Percentiles rank a stretch among this genome's conserved stretches.
Conservation (phyloP, 2,797 vertebrate species). For the Sarcoramphus papa region DNA sequence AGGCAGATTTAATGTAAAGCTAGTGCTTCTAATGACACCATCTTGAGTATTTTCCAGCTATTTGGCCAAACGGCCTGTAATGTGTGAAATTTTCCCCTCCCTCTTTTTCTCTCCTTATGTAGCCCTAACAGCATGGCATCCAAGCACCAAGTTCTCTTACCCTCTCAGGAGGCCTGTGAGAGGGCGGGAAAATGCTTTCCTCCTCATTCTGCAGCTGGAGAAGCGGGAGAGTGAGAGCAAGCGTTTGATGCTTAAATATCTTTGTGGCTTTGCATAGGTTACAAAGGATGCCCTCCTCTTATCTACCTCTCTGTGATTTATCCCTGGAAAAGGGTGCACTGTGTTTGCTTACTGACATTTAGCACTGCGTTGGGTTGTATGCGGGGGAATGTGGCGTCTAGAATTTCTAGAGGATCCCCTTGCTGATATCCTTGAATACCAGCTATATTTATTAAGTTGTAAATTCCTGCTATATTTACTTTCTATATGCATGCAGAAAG, state of each 20-base stretch:
- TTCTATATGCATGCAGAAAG: not conserved
- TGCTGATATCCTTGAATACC: not conserved
- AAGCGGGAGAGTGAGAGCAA: not conserved
- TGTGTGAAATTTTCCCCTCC: not conserved
- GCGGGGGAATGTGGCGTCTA: not conserved
- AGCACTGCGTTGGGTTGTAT: not conserved
- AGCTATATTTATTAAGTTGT: not conserved
- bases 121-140: not conserved
- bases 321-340: not conserved
- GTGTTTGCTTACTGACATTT: not conserved
- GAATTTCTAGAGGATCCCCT: not conserved
- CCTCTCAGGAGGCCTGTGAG: not conserved
- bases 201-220: not conserved
- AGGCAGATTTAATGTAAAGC: not conserved
- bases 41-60: not conserved
- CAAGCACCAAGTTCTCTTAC: not conserved
- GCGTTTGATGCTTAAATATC: not conserved
- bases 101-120: not conserved
- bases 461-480: constrained; percentile 1
- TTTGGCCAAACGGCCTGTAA: not conserved
- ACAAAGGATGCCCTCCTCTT: not conserved
- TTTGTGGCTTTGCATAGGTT: not conserved
- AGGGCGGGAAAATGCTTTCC: not conserved
- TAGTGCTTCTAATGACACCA: not conserved
- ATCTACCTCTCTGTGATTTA: not conserved